Percentiles rank a stretch among this genome's conserved stretches.
These are phyloP conservation scores for Sinocyclocheilus maitianheensis DNA, from an alignment of 2,113 vertebrate genomes.

Conservation along the genomic window DNA sequence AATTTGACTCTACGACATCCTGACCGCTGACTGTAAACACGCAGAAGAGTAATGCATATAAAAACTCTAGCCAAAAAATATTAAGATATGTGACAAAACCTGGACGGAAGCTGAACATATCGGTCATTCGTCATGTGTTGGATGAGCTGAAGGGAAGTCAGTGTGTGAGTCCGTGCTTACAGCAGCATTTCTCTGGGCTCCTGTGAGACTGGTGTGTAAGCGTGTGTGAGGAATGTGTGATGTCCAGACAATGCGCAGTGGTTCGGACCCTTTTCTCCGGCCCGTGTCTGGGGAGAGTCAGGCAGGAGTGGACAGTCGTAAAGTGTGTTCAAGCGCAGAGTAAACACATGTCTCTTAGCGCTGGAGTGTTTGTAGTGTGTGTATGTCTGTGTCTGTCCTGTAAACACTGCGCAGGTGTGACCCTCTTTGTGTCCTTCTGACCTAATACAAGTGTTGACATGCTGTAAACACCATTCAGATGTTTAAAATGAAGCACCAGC, in stretches of 20 bases:
- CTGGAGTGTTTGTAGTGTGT: constrained; percentile 1
- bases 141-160: constrained; percentile 6
- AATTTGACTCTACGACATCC: constrained; percentile 12
- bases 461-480: background rate
- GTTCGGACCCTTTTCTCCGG: constrained; percentile 59
- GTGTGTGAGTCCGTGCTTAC: constrained; percentile 52
- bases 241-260: constrained; percentile 69
- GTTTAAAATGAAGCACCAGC: background rate
- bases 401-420: constrained; percentile 49
- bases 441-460: background rate
- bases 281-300: constrained; percentile 14
- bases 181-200: constrained; percentile 68
- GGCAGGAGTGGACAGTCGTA: constrained; percentile 68
- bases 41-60: background rate
- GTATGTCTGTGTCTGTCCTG: constrained; percentile 19
- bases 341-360: constrained; percentile 59
- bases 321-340: constrained; percentile 68
- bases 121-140: constrained; percentile 26
- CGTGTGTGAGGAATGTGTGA: constrained; percentile 75
- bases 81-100: constrained; percentile 32
- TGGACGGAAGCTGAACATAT: background rate
- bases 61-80: constrained; percentile 24
- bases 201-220: constrained; percentile 67
- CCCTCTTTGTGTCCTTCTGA: constrained; percentile 16
- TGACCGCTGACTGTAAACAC: constrained; percentile 7